These are phyloP conservation scores for Hippocampus mohnikei DNA, from an alignment of 2,113 vertebrate genomes.

Conservation along the genomic window DNA sequence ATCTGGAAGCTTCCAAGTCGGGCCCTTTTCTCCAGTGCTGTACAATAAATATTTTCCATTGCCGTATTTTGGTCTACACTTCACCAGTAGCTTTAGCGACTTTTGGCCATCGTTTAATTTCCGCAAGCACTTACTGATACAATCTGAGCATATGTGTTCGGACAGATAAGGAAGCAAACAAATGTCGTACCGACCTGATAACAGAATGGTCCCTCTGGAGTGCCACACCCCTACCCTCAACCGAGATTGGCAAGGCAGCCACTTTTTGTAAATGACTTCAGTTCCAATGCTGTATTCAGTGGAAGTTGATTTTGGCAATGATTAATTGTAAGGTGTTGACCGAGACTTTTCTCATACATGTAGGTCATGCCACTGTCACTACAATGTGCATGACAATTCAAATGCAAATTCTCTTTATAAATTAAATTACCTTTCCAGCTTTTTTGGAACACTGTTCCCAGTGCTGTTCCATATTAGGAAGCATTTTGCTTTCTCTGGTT, in stretches of 20 bases:
- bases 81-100: constrained; percentile 35
- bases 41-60: constrained; percentile 71
- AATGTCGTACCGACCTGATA: constrained; percentile 55
- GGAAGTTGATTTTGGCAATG: constrained; percentile 69
- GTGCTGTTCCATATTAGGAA: not conserved
- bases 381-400: not conserved
- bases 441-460: not conserved
- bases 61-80: constrained; percentile 34
- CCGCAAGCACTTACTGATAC: constrained; percentile 62
- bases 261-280: constrained; percentile 52
- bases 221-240: constrained; percentile 35
- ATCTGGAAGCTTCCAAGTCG: constrained; percentile 68
- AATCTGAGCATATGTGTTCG: constrained; percentile 65
- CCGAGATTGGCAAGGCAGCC: constrained; percentile 42
- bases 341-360: constrained; percentile 31
- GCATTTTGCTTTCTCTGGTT: not conserved
- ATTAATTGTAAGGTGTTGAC: constrained; percentile 40
- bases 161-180: constrained; percentile 69
- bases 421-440: not conserved
- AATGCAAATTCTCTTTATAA: not conserved
- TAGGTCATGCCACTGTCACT: not conserved
- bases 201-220: constrained; percentile 46
- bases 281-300: constrained; percentile 15
- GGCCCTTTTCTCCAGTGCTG: constrained; percentile 46
- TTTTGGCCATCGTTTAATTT: constrained; percentile 64